Percentiles rank a stretch among this genome's conserved stretches.
These are phyloP conservation scores for Cynopterus sphinx DNA, from an alignment of 2,797 vertebrate species.

Conservation along the genomic window DNA sequence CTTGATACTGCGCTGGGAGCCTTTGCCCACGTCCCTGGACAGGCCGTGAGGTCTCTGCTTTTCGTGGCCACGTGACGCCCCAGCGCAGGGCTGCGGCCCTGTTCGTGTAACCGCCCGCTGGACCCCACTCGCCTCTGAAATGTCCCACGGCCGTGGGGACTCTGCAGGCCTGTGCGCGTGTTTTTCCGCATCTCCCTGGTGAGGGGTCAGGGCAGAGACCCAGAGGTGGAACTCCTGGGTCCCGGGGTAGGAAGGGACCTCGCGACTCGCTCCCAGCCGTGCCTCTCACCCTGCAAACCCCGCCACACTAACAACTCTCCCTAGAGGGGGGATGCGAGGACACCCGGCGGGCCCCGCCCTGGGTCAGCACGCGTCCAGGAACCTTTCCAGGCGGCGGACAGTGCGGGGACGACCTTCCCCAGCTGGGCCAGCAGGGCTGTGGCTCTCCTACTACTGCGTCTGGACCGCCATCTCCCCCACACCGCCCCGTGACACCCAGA, in stretches of 20 bases:
- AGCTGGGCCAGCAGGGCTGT: background rate
- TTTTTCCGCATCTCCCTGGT: accelerated
- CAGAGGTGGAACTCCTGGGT: background rate
- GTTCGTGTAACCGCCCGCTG: background rate
- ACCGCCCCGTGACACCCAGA: background rate
- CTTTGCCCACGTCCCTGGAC: background rate
- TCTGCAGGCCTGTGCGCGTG: accelerated
- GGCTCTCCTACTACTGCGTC: background rate
- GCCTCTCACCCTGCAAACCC: background rate
- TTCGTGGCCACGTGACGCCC: background rate
- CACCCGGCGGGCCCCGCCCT: background rate
- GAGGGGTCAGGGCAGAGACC: background rate
- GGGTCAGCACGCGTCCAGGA: background rate
- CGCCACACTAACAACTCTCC: accelerated
- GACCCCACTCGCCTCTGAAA: background rate
- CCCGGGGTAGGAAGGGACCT: accelerated
- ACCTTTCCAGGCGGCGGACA: background rate
- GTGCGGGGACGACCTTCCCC: background rate
- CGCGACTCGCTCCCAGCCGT: accelerated
- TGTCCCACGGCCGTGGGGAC: background rate
- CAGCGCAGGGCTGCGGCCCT: accelerated
- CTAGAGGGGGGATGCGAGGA: accelerated
- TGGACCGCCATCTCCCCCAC: background rate
- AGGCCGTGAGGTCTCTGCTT: background rate
- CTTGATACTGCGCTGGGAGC: background rate